Conservation (phyloP, 2,888 invertebrate species). For the Tuberolachnus salignus region DNA sequence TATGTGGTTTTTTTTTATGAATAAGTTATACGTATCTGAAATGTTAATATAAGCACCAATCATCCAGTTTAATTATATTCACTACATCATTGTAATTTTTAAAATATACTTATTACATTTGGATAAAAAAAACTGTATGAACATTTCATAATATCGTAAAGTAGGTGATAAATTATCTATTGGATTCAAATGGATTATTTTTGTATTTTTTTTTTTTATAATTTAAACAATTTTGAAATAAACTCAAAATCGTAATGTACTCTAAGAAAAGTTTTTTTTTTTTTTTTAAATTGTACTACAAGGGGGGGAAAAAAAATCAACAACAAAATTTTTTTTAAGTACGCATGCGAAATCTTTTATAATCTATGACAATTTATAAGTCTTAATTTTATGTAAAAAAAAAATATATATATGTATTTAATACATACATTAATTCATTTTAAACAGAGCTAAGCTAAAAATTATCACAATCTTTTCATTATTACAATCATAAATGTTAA, state of each 20-base stretch:
- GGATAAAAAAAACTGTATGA: background rate
- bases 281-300: constrained; percentile 44
- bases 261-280: constrained; percentile 30
- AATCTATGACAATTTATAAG: constrained; percentile 30
- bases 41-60: constrained; percentile 42
- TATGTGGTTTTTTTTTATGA: constrained; percentile 22
- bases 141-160: background rate
- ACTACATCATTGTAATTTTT: constrained; percentile 15
- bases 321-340: constrained; percentile 48
- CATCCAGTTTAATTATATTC: constrained; percentile 6
- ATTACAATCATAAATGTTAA: constrained; percentile 47
- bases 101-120: constrained; percentile 1
- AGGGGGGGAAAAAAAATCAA: constrained; percentile 44
- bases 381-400: constrained; percentile 36
- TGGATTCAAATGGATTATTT: constrained; percentile 1
- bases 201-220: constrained; percentile 36
- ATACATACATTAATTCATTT: constrained; percentile 30
- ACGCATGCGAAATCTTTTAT: constrained; percentile 47
- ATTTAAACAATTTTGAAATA: constrained; percentile 16
- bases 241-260: constrained; percentile 41
- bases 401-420: background rate
- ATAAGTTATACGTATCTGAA: background rate
- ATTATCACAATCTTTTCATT: constrained; percentile 53
- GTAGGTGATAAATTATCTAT: no score
- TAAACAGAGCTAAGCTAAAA: constrained; percentile 46